Base-by-base conservation (phyloP, 1,140 invertebrate species). In the Paracyclopina nana region DNA sequence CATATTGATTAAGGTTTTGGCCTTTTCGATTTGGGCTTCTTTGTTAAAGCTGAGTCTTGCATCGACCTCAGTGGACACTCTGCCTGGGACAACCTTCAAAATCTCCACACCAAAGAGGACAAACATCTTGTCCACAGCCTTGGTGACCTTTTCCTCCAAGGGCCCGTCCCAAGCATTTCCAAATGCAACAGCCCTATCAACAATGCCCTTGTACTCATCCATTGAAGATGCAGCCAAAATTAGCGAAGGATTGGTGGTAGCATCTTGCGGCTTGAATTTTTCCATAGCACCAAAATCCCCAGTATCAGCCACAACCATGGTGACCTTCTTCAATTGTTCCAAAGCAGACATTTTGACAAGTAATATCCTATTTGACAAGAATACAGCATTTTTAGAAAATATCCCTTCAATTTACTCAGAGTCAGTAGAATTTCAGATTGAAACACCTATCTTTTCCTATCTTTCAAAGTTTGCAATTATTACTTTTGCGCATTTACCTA, bases 31-130 rank as follows among this genome's bases (percentile, higher is more conserved):
- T 26, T 52, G 50, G 12, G 22, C 34, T 8, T 52, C 50, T 26
- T 52, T 52, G 31, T 52, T 41, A 44, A 52, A 52, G 27, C 38
- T 45, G 11, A 52, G 82, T 79, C 83, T 78, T 22, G 95, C 92
- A 73, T 99, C 92, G 20, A 99, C 86, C 75, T 99, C 94, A 11
- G 90, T 97, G 4, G 92, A 97, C 2, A 99, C 94, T 54, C 94
- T 69, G 4, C 95, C 95, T 25, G 94, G 94, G 57, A 99, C 80
- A 58, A 98, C 88, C 67, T 95, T 92, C 27, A 99, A 70, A 56
- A 99, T 98, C 73, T 98, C 91, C 60, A 74, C 72, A 14, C 95
- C 95, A 72, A 98, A 98, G 1, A 94, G 63, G 0, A 98, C 86
- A 68, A 84, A 91, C 0, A 95, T 70, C 65, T 85, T 83, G 61